A percentile compares a stretch with the other conserved stretches of the same genome.
Evolutionary conservation across 1,140 invertebrate species (phyloP).

Genomic region (Lepidurus couesii): DNA sequence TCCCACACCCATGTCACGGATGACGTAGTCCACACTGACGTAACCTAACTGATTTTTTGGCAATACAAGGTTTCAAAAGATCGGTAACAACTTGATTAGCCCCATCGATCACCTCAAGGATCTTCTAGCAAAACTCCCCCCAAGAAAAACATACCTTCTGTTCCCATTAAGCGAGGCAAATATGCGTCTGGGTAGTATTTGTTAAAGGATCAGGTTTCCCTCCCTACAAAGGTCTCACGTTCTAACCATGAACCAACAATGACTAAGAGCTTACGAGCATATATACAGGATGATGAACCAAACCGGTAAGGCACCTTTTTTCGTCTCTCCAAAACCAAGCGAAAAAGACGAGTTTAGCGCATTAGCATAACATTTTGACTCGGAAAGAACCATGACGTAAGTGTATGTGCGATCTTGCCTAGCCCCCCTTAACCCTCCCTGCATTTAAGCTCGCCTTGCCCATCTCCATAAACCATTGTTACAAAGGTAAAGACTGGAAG

Average conservation of each 20-base stretch:
- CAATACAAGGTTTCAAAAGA: background rate
- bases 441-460: no score
- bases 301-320: conserved; percentile 8
- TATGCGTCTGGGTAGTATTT: background rate
- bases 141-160: no score
- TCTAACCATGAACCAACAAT: conserved; percentile 6
- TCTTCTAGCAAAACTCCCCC: no score
- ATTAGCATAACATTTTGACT: background rate
- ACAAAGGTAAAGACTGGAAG: background rate
- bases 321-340: background rate
- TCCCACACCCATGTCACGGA: background rate
- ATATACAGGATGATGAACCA: background rate
- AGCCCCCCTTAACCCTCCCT: no score
- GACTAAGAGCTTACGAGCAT: background rate
- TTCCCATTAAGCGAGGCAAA: background rate
- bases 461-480: background rate
- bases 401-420: no score
- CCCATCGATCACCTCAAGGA: background rate
- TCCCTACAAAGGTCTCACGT: background rate
- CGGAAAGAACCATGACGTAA: no score
- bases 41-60: conserved; percentile 10
- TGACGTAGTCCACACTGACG: background rate
- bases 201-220: conserved; percentile 10
- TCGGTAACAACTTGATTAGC: conserved; percentile 2
- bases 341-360: background rate